Evolutionary conservation across 2,888 invertebrate genomes (phyloP), one percentile per base, ranked within the genome.

Genomic region (Neoitamus cyanurus): DNA sequence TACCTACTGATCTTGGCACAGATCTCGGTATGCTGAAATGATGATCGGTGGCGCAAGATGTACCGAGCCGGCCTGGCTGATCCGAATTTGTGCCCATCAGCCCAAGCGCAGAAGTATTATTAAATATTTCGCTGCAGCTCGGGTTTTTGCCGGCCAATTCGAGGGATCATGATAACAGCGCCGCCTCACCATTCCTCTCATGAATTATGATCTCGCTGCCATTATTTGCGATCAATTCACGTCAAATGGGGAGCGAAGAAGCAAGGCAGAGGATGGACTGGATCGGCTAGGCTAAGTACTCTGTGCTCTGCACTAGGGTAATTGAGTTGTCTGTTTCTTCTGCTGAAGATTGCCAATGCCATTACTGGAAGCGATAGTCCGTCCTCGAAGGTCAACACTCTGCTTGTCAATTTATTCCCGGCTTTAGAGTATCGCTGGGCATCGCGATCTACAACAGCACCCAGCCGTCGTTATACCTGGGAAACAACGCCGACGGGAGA

Each of bases 171-270:
- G 78, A 78, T 78, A 78, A 46, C 78, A 78, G 58, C 58, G 20
- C 9, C 58, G 25, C 58, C n/a, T 28, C 42, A 30, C 28, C 28
- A 28, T 30, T 78, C 30, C 11, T 28, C 9, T 15, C 15, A 75
- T 78, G 48, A 78, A 48, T 48, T 48, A 48, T 30, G 78, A 78
- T 48, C 48, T 48, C 6, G 31, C 48, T 48, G 78, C 78, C 28
- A 78, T 78, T 78, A 78, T 78, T 78, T 48, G 78, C 48, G 48
- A 78, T 78, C 78, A 78, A 42, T 78, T 78, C 78, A 78, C 42
- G 78, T 78, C 31, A 48, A 78, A 78, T 48, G 34, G 36, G 42
- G 30, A 78, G 46, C 78, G 48, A 25, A 77, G 78, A 46, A 78
- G 48, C 48, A 31, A 30, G 11, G 46, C 5, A 48, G 36, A 25